Percentiles rank a stretch among this genome's conserved stretches.
Conservation (phyloP, 2,113 vertebrate species). For the Phalacrocorax aristotelis region DNA sequence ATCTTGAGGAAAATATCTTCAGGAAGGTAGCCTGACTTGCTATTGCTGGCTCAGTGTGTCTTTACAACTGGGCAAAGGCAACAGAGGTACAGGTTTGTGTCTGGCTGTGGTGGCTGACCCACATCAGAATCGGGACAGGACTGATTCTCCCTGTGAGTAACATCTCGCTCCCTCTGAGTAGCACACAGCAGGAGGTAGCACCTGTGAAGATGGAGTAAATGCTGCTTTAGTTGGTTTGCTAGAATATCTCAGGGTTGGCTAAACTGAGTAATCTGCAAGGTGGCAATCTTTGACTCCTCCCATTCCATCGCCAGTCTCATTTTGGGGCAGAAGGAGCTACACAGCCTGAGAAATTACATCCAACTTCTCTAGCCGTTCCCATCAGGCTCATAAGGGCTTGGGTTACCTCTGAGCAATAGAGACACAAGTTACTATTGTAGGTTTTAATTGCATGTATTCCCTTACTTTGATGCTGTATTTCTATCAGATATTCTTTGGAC, state of each 20-base stretch:
- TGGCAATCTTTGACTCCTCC: neutral
- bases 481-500: neutral
- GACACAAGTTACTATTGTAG: neutral
- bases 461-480: neutral
- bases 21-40: neutral
- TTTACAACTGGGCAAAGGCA: neutral
- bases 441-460: neutral
- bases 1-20: neutral
- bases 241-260: neutral
- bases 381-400: neutral
- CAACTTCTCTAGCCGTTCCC: neutral
- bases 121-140: neutral
- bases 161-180: neutral
- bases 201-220: neutral
- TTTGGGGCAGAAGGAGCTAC: neutral
- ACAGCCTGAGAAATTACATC: neutral
- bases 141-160: neutral
- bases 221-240: neutral
- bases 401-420: neutral
- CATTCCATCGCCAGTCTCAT: neutral
- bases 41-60: neutral
- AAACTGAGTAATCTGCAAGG: neutral
- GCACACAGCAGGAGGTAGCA: neutral
- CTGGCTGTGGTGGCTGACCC: neutral
- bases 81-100: neutral